Evolutionary conservation across 2,888 invertebrate species (phyloP).

Genomic region (Agapetus fuscipes): DNA sequence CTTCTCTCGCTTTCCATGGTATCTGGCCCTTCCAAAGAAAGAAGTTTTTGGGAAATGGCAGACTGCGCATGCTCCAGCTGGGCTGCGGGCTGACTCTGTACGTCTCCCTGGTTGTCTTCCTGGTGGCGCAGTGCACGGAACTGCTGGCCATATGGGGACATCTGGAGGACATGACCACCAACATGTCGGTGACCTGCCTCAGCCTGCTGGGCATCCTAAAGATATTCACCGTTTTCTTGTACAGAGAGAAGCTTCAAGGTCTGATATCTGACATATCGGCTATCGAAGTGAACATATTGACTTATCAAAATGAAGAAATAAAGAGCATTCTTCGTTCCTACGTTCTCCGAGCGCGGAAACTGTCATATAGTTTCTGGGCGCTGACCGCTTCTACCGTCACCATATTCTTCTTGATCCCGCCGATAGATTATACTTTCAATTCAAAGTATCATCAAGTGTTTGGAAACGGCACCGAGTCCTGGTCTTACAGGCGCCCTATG

Average conservation of each 20-base stretch:
- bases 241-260: constrained; percentile 8
- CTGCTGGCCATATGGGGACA: constrained; percentile 14
- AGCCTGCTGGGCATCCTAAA: constrained; percentile 13
- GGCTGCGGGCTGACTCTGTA: constrained; percentile 8
- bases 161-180: constrained; percentile 18
- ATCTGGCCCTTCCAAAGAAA: constrained; percentile 14
- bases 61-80: constrained; percentile 7
- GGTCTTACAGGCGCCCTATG: constrained; percentile 16
- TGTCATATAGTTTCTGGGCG: constrained; percentile 16
- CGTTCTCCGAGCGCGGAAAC: constrained; percentile 8
- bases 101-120: constrained; percentile 10
- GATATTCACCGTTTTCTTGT: constrained; percentile 10
- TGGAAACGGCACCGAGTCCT: constrained; percentile 15
- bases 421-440: constrained; percentile 14
- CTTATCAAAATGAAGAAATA: constrained; percentile 3
- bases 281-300: constrained; percentile 10
- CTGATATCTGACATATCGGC: constrained; percentile 9
- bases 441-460: constrained; percentile 9
- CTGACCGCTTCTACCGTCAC: constrained; percentile 8
- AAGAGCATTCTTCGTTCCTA: constrained; percentile 3
- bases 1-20: constrained; percentile 11
- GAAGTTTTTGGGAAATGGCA: constrained; percentile 10
- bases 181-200: constrained; percentile 17
- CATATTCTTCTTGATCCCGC: constrained; percentile 13
- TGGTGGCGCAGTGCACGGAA: constrained; percentile 17